Base-by-base conservation (phyloP, 2,113 vertebrate species). In the Mixornis gularis region DNA sequence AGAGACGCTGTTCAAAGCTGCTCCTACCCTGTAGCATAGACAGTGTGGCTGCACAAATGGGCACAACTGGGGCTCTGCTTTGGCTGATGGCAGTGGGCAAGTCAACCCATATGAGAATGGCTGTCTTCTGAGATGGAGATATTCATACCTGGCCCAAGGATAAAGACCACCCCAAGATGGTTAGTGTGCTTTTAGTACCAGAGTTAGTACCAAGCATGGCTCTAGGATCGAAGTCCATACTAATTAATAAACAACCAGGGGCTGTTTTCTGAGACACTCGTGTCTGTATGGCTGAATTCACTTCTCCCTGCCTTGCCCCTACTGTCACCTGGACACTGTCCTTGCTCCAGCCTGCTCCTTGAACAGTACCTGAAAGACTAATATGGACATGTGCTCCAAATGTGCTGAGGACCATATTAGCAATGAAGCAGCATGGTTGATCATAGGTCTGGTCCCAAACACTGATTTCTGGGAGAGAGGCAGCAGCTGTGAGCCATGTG, bases 41-140 rank as follows among this genome's bases (percentile, higher is more conserved):
- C 10, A 65, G 22, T 1, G 7, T 72, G 74, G 46, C 25, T 55
- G 77, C 78, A 64, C 36, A 65, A 40, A 79, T 7, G 17, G 41
- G 26, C 38, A 53, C 26, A 52, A 18, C 0, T 0, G 0, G 29
- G 59, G 27, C 55, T 77, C 69, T 77, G 15, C 60, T 52, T 46
- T 7, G 12, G 48, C 46, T 89, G 62, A 51, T 36, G 27, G n/a
- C 58, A 44, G 30, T 32, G 44, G 17, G 16, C 29, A 32, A 20
- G 41, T 71, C 44, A 65, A 22, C 7, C 3, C 2, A 7, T 24
- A 9, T 52, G 24, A 59, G 38, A 62, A 58, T 7, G 20, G n/a
- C 27, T 73, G 6, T 62, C 36, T 84, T 63, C 25, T n/a, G 49
- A 63, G 36, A 41, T 43, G 29, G 24, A 55, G 32, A 8, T 32